A percentile compares a stretch with the other conserved stretches of the same genome.
Evolutionary conservation across 2,888 invertebrate genomes (phyloP).

Genomic region (Leucophora obtusa): DNA sequence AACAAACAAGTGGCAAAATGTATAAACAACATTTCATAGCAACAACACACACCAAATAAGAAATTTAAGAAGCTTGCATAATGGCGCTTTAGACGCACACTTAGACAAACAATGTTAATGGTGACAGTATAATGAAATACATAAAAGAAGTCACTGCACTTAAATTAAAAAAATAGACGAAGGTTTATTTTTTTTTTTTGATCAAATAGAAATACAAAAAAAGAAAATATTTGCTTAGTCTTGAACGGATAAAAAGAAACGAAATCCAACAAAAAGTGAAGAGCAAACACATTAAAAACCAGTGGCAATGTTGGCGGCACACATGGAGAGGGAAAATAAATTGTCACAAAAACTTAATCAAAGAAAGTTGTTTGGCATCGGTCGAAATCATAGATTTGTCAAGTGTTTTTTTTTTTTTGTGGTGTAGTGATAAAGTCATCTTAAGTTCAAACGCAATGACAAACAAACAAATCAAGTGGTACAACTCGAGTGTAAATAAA

Average conservation of each 20-base stretch:
- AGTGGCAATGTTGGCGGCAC: constrained; percentile 51
- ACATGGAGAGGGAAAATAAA: constrained; percentile 46
- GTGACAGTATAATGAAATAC: constrained; percentile 35
- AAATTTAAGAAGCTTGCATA: constrained; percentile 64
- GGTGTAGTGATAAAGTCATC: neutral
- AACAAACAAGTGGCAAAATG: constrained; percentile 61
- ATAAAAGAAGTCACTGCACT: constrained; percentile 49
- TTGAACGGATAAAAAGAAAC: constrained; percentile 50
- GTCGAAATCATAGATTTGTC: constrained; percentile 41
- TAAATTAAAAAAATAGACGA: constrained; percentile 41
- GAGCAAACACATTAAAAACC: constrained; percentile 37
- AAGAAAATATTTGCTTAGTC: constrained; percentile 50
- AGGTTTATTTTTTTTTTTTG: constrained; percentile 50
- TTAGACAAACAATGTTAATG: constrained; percentile 45
- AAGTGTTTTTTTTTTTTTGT: neutral
- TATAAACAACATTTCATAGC: constrained; percentile 26
- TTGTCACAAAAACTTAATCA: constrained; percentile 56
- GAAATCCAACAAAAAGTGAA: constrained; percentile 38
- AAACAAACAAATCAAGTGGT: constrained; percentile 12
- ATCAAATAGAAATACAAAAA: constrained; percentile 49
- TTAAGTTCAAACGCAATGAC: constrained; percentile 4
- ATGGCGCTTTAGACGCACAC: constrained; percentile 57
- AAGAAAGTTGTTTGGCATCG: constrained; percentile 38
- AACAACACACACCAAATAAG: constrained; percentile 28
- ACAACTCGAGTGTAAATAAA: neutral